These are phyloP conservation scores for Dissostichus mawsoni DNA, from an alignment of 2,113 vertebrate species.

Conservation along the genomic window DNA sequence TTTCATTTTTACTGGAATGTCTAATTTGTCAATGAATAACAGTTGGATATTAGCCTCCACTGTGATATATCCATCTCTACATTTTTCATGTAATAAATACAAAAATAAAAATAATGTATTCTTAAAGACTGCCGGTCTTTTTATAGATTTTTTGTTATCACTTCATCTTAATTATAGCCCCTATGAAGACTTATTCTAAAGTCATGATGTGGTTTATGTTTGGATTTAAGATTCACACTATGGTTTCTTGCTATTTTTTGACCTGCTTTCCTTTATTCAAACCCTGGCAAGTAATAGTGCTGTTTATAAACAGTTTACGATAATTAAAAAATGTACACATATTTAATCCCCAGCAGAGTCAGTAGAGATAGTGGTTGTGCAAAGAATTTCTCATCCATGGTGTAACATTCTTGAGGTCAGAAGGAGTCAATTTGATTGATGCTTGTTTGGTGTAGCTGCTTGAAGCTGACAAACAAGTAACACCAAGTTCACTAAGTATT, in stretches of 20 bases:
- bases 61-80: background rate
- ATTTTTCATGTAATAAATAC: background rate
- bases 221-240: background rate
- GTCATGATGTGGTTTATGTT: background rate
- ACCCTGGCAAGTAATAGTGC: background rate
- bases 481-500: background rate
- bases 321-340: background rate
- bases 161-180: too few species aligned
- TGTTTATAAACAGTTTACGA: background rate
- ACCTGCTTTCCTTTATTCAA: background rate
- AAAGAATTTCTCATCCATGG: constrained; percentile 60
- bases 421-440: constrained; percentile 19
- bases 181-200: background rate
- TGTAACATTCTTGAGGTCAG: constrained; percentile 71
- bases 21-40: background rate
- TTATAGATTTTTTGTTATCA: background rate
- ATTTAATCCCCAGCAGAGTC: background rate
- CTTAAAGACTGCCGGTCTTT: background rate
- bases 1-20: background rate
- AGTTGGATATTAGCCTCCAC: background rate
- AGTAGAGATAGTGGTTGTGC: constrained; percentile 24
- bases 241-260: background rate
- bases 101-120: background rate
- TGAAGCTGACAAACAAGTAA: background rate
- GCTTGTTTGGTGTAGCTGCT: background rate